Evolutionary conservation across 2,113 vertebrate genomes (phyloP), one percentile per base, ranked within the genome.

Genomic region (Hemibagrus wyckioides): DNA sequence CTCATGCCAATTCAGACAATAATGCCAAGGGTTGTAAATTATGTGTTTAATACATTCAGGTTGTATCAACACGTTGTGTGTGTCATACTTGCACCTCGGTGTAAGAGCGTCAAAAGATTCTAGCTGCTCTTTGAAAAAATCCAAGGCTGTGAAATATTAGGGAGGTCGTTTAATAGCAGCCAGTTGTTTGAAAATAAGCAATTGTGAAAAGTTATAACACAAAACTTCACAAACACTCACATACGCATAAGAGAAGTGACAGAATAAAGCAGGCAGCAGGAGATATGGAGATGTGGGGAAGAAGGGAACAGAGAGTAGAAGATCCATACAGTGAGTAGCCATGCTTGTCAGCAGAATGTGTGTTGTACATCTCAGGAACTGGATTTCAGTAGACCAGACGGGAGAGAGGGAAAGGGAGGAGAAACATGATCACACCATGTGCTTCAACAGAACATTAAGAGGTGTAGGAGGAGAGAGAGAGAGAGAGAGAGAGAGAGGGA

Each of bases 61-160:
- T 54, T 85, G 48, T 52, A 76, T 88, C 76, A 88, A 82, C 83
- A 82, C 44, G 56, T 79, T 82, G 19, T 81, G 83, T 7, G n/a
- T 63, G 36, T 82, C 80, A 63, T 39, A 44, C 39, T 10, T 82
- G 15, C n/a, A 19, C 28, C 57, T 41, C 41, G 41, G 33, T 21
- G 23, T 21, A 19, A 48, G 28, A 33, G 82, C 52, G 59, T 19
- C 28, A 63, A 83, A 30, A 33, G 14, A 67, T 83, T 50, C 61
- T 48, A 13, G 19, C 41, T n/a, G 39, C 5, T 69, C 59, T 67
- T 67, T 30, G 13, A 33, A 67, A 44, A 41, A n/a, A n/a, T 67
- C 23, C 2, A 2, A 65, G 25, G 41, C 41, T 48, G 81, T 30
- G 15, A 83, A 83, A 50, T 44, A 65, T 83, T 67, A 52, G 52